Percentiles rank a stretch among this genome's conserved stretches.
phyloP scores from a whole-genome alignment of 2,888 invertebrate species.

The Trileptium ribeirensis region DNA sequence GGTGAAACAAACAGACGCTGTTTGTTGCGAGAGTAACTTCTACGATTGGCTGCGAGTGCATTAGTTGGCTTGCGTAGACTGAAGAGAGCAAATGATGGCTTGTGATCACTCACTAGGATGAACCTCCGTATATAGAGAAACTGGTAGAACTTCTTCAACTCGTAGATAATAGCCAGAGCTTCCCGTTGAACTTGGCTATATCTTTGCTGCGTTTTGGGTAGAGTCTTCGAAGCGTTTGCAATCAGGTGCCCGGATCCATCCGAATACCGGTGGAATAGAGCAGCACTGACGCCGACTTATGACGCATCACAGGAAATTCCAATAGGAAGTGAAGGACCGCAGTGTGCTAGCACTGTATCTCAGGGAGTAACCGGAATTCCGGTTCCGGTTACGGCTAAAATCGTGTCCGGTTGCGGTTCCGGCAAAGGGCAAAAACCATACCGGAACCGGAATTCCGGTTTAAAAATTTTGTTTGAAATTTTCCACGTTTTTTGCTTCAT shows the following conservation, averaged over 20 bases:
- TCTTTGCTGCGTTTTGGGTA: conserved; percentile 34
- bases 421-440: too few relatives aligned
- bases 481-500: too few relatives aligned
- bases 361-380: too few relatives aligned
- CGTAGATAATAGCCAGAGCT: conserved; percentile 35
- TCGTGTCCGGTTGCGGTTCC: too few relatives aligned
- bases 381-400: too few relatives aligned
- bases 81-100: conserved; percentile 32
- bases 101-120: conserved; percentile 33
- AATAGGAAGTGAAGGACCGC: background rate
- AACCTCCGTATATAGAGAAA: conserved; percentile 36
- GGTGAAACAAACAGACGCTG: too few relatives aligned
- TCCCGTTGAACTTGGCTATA: conserved; percentile 40
- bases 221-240: conserved; percentile 36
- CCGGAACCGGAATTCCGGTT: too few relatives aligned
- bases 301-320: conserved; percentile 15
- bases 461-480: too few relatives aligned
- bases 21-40: too few relatives aligned
- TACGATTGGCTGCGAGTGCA: conserved; percentile 26
- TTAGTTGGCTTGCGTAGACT: conserved; percentile 20
- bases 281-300: conserved; percentile 15
- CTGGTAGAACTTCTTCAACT: conserved; percentile 38
- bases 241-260: conserved; percentile 30
- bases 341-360: background rate
- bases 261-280: conserved; percentile 30